These are phyloP conservation scores for Ophioninae sp. DNA, from an alignment of 2,888 invertebrate species.

Conservation along the genomic window DNA sequence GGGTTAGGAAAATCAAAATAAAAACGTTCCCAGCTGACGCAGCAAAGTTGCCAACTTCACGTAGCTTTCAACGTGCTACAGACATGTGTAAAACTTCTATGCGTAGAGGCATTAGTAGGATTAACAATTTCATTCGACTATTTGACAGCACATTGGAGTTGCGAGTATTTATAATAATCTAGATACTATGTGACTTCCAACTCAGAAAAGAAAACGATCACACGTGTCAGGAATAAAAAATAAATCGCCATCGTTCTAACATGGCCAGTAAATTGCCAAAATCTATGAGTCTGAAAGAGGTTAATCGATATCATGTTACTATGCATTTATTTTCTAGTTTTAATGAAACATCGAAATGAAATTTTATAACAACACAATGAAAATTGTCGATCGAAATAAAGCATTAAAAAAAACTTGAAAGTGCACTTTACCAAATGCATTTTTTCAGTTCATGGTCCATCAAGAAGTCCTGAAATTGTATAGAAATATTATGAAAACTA, in stretches of 20 bases:
- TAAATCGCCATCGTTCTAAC: not conserved
- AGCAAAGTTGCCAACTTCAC: too few species aligned
- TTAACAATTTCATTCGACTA: slow-evolving; percentile 1
- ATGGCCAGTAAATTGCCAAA: slow-evolving; percentile 63
- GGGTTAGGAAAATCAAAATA: too few species aligned
- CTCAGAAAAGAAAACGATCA: not conserved
- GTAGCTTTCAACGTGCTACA: too few species aligned
- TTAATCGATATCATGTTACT: slow-evolving; percentile 50
- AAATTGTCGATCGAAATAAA: not conserved
- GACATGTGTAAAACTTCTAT: too few species aligned
- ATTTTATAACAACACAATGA: not conserved
- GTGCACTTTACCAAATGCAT: slow-evolving; percentile 43
- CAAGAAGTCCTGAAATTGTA: slow-evolving; percentile 91
- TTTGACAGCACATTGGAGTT: not conserved
- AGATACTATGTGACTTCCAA: slow-evolving; percentile 10
- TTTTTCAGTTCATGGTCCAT: slow-evolving; percentile 88
- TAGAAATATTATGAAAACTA: slow-evolving; percentile 87
- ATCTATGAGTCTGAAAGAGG: slow-evolving; percentile 72
- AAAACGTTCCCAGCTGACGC: too few species aligned
- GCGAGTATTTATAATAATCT: not conserved
- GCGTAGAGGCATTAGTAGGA: too few species aligned
- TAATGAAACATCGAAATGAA: not conserved
- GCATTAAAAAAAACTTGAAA: not conserved
- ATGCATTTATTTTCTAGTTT: not conserved
- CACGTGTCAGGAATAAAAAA: not conserved